These are phyloP conservation scores for Thereva unica DNA, from an alignment of 2,888 invertebrate genomes.

Conservation along the genomic window DNA sequence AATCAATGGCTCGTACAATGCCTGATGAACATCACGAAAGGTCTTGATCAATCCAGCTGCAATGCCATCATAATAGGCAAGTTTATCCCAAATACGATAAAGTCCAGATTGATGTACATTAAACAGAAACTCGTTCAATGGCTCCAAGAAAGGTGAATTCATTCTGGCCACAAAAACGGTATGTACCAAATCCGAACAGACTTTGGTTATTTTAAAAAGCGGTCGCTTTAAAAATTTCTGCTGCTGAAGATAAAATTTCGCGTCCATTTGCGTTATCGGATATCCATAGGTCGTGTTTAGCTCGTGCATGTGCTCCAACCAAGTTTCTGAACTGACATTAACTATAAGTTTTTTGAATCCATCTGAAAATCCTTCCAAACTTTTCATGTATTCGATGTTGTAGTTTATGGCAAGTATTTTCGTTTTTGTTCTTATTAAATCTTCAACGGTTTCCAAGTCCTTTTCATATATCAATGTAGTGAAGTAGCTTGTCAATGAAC, in stretches of 20 bases:
- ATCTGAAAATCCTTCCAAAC: constrained; percentile 43
- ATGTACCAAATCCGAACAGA: constrained; percentile 45
- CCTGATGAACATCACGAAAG: too few species aligned
- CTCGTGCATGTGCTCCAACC: constrained; percentile 22
- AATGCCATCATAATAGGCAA: too few species aligned
- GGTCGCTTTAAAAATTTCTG: constrained; percentile 45
- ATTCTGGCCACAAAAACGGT: constrained; percentile 46
- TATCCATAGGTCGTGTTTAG: constrained; percentile 40
- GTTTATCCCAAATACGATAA: too few species aligned
- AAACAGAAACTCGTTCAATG: constrained; percentile 46
- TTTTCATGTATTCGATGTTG: constrained; percentile 44
- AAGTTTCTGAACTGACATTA: constrained; percentile 27
- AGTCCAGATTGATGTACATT: constrained; percentile 43
- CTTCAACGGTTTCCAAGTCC: constrained; percentile 43
- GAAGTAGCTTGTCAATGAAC: constrained; percentile 47
- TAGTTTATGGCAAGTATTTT: constrained; percentile 44
- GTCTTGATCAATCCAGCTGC: too few species aligned
- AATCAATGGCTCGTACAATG: too few species aligned
- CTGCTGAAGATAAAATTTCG: constrained; percentile 46
- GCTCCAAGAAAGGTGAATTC: constrained; percentile 46
- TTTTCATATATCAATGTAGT: constrained; percentile 45
- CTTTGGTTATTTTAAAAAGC: constrained; percentile 43
- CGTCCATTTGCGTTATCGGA: constrained; percentile 44
- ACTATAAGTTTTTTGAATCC: constrained; percentile 43
- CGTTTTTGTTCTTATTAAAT: constrained; percentile 43